Percentiles rank a stretch among this genome's conserved stretches.
Conservation (phyloP, 2,797 vertebrate genomes). For the Notolepis coatsorum region DNA sequence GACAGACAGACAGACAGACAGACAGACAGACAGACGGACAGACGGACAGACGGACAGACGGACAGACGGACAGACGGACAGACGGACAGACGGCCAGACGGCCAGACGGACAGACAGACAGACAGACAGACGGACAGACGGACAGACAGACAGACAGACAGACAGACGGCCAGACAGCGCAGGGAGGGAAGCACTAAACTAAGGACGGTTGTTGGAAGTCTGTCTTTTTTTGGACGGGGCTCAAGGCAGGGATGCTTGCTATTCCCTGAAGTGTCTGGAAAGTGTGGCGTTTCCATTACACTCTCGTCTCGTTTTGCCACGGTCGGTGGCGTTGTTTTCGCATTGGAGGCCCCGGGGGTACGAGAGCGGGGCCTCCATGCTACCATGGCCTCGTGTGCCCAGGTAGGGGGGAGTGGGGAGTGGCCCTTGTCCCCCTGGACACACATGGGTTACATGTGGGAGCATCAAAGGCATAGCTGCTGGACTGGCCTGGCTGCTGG, state of each 20-base stretch:
- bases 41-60: too few species aligned
- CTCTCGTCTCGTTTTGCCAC: conserved; percentile 71
- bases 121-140: conserved; percentile 44
- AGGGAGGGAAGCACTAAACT: not conserved
- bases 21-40: conserved; percentile 44
- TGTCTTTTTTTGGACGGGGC: conserved; percentile 67
- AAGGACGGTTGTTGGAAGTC: conserved; percentile 9
- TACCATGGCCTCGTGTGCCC: conserved; percentile 45
- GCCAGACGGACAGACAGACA: not conserved
- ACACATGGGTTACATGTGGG: conserved; percentile 64
- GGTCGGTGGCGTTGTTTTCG: conserved; percentile 73
- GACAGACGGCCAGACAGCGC: conserved; percentile 33
- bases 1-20: conserved; percentile 18
- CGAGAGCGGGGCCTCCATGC: conserved; percentile 60
- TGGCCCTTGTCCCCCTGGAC: conserved; percentile 38
- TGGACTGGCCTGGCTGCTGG: conserved; percentile 49
- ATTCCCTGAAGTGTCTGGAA: conserved; percentile 87
- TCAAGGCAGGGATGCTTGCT: conserved; percentile 77
- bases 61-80: not conserved
- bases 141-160: conserved; percentile 10
- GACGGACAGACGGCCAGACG: conserved; percentile 44
- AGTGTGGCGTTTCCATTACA: conserved; percentile 76
- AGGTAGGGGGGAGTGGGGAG: conserved; percentile 12
- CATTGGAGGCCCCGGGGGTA: conserved; percentile 60
- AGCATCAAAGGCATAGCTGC: conserved; percentile 61